These are phyloP conservation scores for Hecatera dysodea DNA, from an alignment of 2,888 invertebrate genomes.

Conservation along the genomic window DNA sequence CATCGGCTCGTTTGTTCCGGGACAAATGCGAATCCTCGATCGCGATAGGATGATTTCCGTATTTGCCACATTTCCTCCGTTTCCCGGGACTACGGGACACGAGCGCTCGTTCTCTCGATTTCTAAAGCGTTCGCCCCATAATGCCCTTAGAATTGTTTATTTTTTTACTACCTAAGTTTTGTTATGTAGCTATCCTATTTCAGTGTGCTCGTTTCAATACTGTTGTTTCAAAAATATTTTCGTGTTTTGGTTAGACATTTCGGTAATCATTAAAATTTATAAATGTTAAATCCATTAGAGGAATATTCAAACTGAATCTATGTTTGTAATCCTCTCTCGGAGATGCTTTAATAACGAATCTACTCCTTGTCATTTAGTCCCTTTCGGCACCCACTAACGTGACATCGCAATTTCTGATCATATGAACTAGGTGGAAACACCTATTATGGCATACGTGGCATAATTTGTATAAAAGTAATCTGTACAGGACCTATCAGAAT, in stretches of 20 bases:
- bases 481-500: no score
- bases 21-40: constrained; percentile 62
- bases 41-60: constrained; percentile 66
- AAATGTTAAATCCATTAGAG: constrained; percentile 3
- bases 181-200: constrained; percentile 2
- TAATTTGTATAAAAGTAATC: no score
- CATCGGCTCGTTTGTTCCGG: constrained; percentile 41
- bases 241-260: background rate
- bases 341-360: background rate
- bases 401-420: background rate
- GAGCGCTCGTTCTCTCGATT: constrained; percentile 44
- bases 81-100: constrained; percentile 43
- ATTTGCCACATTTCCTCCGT: constrained; percentile 62
- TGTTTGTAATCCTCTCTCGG: background rate
- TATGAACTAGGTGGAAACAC: background rate
- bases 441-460: no score
- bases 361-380: background rate
- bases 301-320: constrained; percentile 20
- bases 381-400: background rate
- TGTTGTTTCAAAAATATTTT: constrained; percentile 5
- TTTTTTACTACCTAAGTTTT: constrained; percentile 44
- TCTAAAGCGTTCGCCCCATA: constrained; percentile 35
- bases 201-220: background rate
- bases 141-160: constrained; percentile 40
- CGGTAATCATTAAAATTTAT: constrained; percentile 2